Evolutionary conservation across 2,113 vertebrate species (phyloP).

Genomic region (Mormoops blainvillei): DNA sequence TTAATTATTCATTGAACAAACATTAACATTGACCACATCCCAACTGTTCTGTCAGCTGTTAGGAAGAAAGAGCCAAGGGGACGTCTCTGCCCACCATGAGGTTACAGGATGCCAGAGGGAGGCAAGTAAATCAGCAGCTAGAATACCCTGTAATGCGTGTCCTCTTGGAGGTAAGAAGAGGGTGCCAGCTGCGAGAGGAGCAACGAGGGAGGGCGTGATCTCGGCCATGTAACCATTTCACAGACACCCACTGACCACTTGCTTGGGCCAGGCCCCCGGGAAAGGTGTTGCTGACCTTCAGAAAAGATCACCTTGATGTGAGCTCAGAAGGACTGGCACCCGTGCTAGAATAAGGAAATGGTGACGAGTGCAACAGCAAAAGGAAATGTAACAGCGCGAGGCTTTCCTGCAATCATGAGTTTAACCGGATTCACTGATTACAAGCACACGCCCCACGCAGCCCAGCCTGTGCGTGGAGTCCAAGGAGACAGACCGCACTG

Average conservation of each 20-base stretch:
- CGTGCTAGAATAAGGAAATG: background rate
- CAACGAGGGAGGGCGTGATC: background rate
- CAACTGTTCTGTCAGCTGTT: background rate
- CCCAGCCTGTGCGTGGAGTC: background rate
- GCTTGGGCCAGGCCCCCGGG: background rate
- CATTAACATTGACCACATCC: background rate
- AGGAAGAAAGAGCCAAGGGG: background rate
- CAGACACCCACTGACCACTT: background rate
- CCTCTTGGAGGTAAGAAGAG: background rate
- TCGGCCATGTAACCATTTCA: background rate
- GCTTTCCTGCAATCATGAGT: background rate
- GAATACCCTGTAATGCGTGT: rapidly evolving
- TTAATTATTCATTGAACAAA: constrained; percentile 1
- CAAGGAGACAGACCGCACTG: background rate
- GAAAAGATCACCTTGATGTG: background rate
- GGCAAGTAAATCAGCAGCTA: background rate
- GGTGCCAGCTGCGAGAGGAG: background rate
- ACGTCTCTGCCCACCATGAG: background rate
- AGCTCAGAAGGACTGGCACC: background rate
- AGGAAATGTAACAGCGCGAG: background rate
- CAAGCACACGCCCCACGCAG: background rate
- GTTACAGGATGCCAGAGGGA: background rate
- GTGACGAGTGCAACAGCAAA: background rate
- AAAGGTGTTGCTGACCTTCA: background rate
- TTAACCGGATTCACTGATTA: background rate